These are phyloP conservation scores for Venusia cambrica DNA, from an alignment of 2,888 invertebrate genomes.

Conservation along the genomic window DNA sequence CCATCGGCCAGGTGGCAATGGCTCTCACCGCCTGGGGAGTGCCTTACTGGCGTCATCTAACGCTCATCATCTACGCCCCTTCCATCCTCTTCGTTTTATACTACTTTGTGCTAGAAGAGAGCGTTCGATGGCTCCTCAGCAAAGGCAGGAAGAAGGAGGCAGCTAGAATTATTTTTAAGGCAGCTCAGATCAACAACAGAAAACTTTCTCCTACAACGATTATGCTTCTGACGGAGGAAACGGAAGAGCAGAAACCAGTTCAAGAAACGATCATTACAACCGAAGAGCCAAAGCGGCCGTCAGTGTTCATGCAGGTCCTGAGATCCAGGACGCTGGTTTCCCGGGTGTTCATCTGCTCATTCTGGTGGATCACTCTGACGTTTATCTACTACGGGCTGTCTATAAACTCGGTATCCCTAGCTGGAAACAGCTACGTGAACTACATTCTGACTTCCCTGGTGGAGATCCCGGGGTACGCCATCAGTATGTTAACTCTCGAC, in stretches of 20 bases:
- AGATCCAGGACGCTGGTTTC: conserved; percentile 74
- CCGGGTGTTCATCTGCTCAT: conserved; percentile 83
- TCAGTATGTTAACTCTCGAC: conserved; percentile 81
- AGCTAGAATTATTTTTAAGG: conserved; percentile 70
- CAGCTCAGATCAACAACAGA: conserved; percentile 65
- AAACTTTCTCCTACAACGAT: conserved; percentile 57
- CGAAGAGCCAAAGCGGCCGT: conserved; percentile 24
- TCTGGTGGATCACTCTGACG: conserved; percentile 90
- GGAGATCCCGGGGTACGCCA: conserved; percentile 83
- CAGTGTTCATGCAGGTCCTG: conserved; percentile 60
- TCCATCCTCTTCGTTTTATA: conserved; percentile 82
- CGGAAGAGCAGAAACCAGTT: conserved; percentile 17
- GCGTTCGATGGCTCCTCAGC: conserved; percentile 86
- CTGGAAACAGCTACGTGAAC: conserved; percentile 88
- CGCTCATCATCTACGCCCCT: conserved; percentile 83
- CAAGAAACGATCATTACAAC: conserved; percentile 1
- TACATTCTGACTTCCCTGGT: conserved; percentile 85
- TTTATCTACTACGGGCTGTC: conserved; percentile 91
- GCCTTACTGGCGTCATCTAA: conserved; percentile 84
- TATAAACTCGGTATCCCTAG: conserved; percentile 87
- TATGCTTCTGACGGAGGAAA: conserved; percentile 35
- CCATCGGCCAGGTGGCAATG: conserved; percentile 83
- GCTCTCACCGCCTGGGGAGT: conserved; percentile 83
- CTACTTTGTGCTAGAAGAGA: conserved; percentile 83
- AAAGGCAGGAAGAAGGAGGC: conserved; percentile 79